phyloP scores from a whole-genome alignment of 2,797 vertebrate species.

The Lepus oiostolus region DNA sequence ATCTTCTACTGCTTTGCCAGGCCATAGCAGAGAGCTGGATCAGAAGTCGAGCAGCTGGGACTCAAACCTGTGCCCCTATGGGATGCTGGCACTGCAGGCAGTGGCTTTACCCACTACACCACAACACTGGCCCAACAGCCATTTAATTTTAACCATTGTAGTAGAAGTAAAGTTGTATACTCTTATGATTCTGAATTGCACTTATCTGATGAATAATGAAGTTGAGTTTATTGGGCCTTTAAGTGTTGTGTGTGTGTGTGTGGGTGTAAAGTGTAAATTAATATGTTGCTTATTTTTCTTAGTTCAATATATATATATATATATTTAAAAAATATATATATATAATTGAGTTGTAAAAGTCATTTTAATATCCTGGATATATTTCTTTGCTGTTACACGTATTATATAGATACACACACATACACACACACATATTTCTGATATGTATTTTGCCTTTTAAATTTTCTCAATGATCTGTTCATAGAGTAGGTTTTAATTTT shows the following conservation, averaged over 20 bases:
- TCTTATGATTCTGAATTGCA: not conserved
- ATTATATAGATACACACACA: not conserved
- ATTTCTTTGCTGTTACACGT: not conserved
- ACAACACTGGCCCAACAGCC: too few species aligned
- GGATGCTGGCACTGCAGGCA: too few species aligned
- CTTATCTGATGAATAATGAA: not conserved
- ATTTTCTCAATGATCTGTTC: not conserved
- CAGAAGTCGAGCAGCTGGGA: too few species aligned
- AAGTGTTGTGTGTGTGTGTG: not conserved
- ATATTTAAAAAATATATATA: too few species aligned
- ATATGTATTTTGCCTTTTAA: not conserved
- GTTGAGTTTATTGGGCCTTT: not conserved
- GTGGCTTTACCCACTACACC: too few species aligned
- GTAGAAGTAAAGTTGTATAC: not conserved
- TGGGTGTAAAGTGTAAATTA: too few species aligned
- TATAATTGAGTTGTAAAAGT: not conserved
- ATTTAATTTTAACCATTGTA: not conserved
- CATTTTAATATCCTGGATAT: not conserved
- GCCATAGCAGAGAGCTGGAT: too few species aligned
- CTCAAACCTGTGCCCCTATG: too few species aligned
- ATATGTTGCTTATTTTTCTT: not conserved
- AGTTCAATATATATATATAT: too few species aligned
- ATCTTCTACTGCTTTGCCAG: too few species aligned
- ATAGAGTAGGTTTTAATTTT: not conserved
- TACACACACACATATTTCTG: not conserved